Base-by-base conservation (phyloP, 2,888 invertebrate genomes). In the Pseudococcus jackbeardsleyi region DNA sequence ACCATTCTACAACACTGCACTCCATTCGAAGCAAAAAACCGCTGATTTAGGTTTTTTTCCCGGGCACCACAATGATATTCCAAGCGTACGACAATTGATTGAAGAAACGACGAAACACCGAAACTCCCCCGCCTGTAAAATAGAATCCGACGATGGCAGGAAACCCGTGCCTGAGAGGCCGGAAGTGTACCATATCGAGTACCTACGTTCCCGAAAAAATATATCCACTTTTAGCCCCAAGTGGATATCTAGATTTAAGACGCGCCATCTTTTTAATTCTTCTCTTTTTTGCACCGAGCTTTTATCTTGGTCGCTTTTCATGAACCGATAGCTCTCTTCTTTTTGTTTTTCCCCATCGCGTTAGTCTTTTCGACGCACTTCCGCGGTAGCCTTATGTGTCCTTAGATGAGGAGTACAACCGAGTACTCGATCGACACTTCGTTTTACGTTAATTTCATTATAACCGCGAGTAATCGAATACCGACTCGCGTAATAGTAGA, bases 141-240 rank as follows among this genome's bases (percentile, higher is more conserved):
- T 26, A 68, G 19, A 8, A 33, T 15, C 33, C 72, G 33, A 33
- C 17, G 72, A 17, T 9, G 33, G 33, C 72, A 12, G 72, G 72
- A 72, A 72, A 72, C 72, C 72, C 72, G 72, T 72, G 72, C 72
- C 72, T 72, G 72, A 72, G 72, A 72, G 72, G 72, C 72, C 72
- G 72, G 72, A 72, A 72, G 72, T 42, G 42, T 33, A 17, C 26
- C 26, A 33, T 33, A 33, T 72, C 72, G n/a, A 72, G 72, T 17
- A n/a, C 59, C 59, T n/a, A 72, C 33, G 72, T 72, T 33, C 33
- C 72, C 72, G 8, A 72, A 72, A 72, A 26, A 22, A 22, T 64
- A 22, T 64, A 64, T 19, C 68, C 3, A 33, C 15, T 64, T 64
- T 64, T 22, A 5, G 1, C 64, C 22, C 72, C 72, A 72, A 72